Evolutionary conservation across 2,113 vertebrate genomes (phyloP).

Genomic region (Apteryx owenii): DNA sequence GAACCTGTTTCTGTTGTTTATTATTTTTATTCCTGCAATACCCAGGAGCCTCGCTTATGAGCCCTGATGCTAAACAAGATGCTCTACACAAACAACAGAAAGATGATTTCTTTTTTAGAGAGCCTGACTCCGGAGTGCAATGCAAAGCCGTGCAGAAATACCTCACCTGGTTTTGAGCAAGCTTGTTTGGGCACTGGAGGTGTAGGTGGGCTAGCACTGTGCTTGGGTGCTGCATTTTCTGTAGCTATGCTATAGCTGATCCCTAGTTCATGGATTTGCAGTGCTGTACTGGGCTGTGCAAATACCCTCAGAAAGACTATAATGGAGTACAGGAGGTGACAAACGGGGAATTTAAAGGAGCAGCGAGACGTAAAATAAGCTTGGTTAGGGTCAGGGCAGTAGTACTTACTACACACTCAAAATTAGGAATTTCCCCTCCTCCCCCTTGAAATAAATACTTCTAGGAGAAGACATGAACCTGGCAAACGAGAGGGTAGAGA

Average conservation of each 20-base stretch:
- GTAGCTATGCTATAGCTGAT: background rate
- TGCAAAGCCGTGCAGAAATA: background rate
- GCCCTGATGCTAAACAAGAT: background rate
- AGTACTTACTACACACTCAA: background rate
- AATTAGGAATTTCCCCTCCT: background rate
- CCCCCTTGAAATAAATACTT: background rate
- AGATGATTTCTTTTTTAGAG: background rate
- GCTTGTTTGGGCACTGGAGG: background rate
- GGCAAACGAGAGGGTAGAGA: background rate
- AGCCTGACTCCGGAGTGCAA: background rate
- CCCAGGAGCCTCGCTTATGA: background rate
- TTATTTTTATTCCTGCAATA: background rate
- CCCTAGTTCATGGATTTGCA: accelerated
- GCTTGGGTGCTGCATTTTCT: background rate
- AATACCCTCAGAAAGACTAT: background rate
- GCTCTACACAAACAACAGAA: background rate
- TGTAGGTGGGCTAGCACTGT: accelerated
- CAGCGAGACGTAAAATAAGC: background rate
- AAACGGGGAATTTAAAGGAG: background rate
- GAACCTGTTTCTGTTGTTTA: background rate
- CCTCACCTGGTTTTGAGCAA: background rate
- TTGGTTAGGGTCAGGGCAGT: background rate
- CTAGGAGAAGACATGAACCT: background rate
- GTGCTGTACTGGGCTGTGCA: background rate
- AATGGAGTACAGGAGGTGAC: background rate